These are phyloP conservation scores for Clepsis dumicolana DNA, from an alignment of 2,888 invertebrate genomes.

Conservation along the genomic window DNA sequence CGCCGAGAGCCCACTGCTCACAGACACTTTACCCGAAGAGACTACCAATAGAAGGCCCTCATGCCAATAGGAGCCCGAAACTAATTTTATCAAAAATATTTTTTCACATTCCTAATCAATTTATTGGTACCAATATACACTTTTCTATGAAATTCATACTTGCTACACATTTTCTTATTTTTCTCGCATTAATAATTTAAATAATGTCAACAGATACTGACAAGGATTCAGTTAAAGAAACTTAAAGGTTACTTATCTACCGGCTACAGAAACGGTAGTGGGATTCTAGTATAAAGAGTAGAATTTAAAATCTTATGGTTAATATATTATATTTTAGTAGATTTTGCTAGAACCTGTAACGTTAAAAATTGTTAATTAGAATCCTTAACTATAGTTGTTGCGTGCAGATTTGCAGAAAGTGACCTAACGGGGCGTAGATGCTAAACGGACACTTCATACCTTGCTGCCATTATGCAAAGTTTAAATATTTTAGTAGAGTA, in stretches of 20 bases:
- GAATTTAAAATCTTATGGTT: slow-evolving; percentile 69
- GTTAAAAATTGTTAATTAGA: slow-evolving; percentile 72
- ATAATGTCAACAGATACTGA: slow-evolving; percentile 76
- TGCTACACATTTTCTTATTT: slow-evolving; percentile 35
- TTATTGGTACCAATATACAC: slow-evolving; percentile 42
- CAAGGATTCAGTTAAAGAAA: slow-evolving; percentile 66
- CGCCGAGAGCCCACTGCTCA: slow-evolving; percentile 5
- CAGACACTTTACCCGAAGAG: not conserved
- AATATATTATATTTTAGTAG: slow-evolving; percentile 73
- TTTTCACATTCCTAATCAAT: slow-evolving; percentile 23
- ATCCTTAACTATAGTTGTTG: slow-evolving; percentile 71
- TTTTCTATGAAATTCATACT: slow-evolving; percentile 37
- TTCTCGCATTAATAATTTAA: slow-evolving; percentile 52
- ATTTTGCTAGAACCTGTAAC: slow-evolving; percentile 83
- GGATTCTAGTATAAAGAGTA: slow-evolving; percentile 78
- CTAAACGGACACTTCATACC: slow-evolving; percentile 72
- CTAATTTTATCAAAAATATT: slow-evolving; percentile 36
- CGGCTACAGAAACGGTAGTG: slow-evolving; percentile 74
- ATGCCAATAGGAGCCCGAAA: slow-evolving; percentile 38
- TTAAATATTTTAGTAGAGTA: slow-evolving; percentile 69
- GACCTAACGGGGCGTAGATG: slow-evolving; percentile 85
- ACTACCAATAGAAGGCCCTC: not conserved
- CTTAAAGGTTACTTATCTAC: slow-evolving; percentile 74
- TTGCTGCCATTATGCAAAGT: slow-evolving; percentile 59
- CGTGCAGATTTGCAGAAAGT: slow-evolving; percentile 77